A percentile compares a stretch with the other conserved stretches of the same genome.
Conservation (phyloP, 2,888 invertebrate genomes). For the Ectobius pallidus region DNA sequence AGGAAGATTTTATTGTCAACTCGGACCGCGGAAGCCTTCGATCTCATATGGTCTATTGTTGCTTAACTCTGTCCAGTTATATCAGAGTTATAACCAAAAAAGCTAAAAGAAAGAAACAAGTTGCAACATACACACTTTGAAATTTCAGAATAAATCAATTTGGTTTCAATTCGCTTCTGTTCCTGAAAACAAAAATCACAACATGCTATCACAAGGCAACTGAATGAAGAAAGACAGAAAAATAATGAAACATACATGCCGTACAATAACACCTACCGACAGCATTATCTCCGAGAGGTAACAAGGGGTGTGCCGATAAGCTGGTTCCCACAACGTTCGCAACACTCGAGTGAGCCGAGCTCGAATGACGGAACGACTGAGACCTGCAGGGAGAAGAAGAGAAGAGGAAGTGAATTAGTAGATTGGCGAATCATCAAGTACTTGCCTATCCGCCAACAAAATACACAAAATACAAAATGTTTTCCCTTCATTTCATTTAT, state of each 20-base stretch:
- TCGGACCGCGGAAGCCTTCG: too few relatives aligned
- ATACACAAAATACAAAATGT: too few relatives aligned
- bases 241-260: conserved; percentile 5
- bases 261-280: conserved; percentile 56
- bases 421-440: neutral
- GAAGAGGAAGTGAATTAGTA: conserved; percentile 40
- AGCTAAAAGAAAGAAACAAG: too few relatives aligned
- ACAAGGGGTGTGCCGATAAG: conserved; percentile 92
- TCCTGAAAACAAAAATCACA: too few relatives aligned
- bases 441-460: neutral
- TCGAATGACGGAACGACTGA: conserved; percentile 90
- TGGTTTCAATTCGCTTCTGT: too few relatives aligned
- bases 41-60: too few relatives aligned
- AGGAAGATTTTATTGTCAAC: too few relatives aligned
- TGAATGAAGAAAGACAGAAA: neutral
- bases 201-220: neutral
- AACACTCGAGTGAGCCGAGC: conserved; percentile 73
- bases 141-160: too few relatives aligned
- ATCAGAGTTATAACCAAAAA: too few relatives aligned
- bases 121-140: too few relatives aligned
- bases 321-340: conserved; percentile 76
- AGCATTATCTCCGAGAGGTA: conserved; percentile 72
- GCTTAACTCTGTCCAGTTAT: too few relatives aligned
- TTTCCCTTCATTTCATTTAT: too few relatives aligned
- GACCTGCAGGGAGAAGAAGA: conserved; percentile 64